Evolutionary conservation across 2,797 vertebrate species (phyloP), one percentile per base, ranked within the genome.

Genomic region (Eidolon dupreanum): DNA sequence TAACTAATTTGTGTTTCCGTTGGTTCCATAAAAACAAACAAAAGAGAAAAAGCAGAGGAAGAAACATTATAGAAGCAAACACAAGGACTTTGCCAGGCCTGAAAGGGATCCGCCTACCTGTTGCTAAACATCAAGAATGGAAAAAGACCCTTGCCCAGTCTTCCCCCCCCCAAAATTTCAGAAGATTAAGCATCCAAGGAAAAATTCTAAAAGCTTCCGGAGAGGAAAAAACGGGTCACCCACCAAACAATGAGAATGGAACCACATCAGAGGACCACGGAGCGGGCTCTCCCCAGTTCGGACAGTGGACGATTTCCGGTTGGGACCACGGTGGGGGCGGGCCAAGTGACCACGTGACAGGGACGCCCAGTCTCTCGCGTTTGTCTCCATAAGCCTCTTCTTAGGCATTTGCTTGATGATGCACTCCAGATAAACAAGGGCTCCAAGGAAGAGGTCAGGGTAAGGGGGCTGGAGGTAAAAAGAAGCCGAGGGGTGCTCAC

Each of bases 301-400:
- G 36, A 90, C 55, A 20, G 19, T 36, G 33, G 26, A 19, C 2
- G 13, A 26, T 26, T 51, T 53, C 86, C 46, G 31, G 6, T 0
- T 26, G 57, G 65, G 77, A 53, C 20, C 8, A 15, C 36, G 3
- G 33, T 33, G 33, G 19, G 6, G 51, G 4, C n/a, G 13, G 36
- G 19, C 15, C 41, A 51, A n/a, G 26, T 0, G 6, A 63, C 33
- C n/a, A 26, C 8, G 26, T 46, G 28, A 22, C 36, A 24, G 51
- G 33, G 46, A 24, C 0, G 2, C 12, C 6, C 12, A 9, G 28
- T 55, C n/a, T 36, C 61, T 46, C 8, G 3, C 6, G 0, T 8
- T 12, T 9, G n/a, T 28, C 49, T 46, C 49, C 9, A 4, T 1
- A 7, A 74, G 33, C 8, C 31, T n/a, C 43, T 51, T 17, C 63